phyloP scores from a whole-genome alignment of 1,140 invertebrate genomes.

The Brachionus plicatilis region DNA sequence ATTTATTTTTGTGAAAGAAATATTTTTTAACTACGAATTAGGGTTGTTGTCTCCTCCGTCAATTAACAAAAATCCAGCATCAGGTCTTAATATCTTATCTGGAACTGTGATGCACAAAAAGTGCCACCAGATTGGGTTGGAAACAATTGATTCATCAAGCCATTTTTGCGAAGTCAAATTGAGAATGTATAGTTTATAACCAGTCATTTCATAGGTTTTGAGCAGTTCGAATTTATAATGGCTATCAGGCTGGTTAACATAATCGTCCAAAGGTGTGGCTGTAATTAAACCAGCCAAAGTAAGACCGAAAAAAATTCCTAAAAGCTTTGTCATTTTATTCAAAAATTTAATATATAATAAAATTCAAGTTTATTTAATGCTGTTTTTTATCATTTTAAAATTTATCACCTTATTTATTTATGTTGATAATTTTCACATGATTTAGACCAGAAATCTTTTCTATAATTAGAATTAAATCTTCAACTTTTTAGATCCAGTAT shows the following conservation, averaged over 20 bases:
- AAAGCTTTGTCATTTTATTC: neutral
- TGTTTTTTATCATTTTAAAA: neutral
- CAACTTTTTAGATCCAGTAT: neutral
- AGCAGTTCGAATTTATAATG: conserved; percentile 41
- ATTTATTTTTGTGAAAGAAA: neutral
- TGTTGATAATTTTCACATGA: neutral
- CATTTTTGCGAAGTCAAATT: conserved; percentile 51
- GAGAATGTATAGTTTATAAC: conserved; percentile 45
- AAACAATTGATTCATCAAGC: conserved; percentile 44
- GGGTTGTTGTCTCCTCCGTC: conserved; percentile 47
- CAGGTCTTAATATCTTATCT: conserved; percentile 43
- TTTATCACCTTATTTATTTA: neutral
- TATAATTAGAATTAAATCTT: neutral
- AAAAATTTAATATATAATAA: neutral
- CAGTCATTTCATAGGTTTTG: conserved; percentile 41
- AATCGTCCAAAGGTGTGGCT: conserved; percentile 40
- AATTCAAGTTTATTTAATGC: neutral
- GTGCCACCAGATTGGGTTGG: conserved; percentile 50
- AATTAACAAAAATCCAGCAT: conserved; percentile 46
- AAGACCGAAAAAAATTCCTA: neutral
- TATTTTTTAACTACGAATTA: neutral
- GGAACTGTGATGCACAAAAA: conserved; percentile 47
- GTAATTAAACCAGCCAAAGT: neutral
- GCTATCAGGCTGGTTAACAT: conserved; percentile 35
- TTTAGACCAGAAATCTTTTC: neutral